These are phyloP conservation scores for Trididemnum miniatum DNA, from an alignment of 23 tunicate species.

Conservation along the genomic window DNA sequence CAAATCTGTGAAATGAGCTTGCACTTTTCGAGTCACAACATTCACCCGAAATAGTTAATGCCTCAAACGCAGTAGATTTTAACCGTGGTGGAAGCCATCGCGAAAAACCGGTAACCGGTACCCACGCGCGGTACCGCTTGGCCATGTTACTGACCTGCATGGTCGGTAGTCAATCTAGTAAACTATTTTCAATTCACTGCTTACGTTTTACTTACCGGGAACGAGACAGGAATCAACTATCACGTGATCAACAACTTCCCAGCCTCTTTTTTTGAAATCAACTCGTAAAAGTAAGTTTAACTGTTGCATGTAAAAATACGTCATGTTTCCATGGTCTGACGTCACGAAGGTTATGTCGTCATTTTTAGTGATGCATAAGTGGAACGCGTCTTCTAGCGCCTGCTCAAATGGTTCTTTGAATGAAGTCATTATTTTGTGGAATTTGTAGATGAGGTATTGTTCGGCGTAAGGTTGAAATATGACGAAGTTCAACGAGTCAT, in stretches of 20 bases:
- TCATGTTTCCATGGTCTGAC: constrained; percentile 12
- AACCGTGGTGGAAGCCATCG: too few species aligned
- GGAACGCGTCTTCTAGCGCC: constrained; percentile 25
- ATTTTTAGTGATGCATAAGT: constrained; percentile 41
- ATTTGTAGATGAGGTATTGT: constrained; percentile 40
- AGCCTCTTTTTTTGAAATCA: background rate
- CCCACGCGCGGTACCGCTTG: too few species aligned
- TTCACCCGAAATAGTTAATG: too few species aligned
- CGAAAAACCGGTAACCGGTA: too few species aligned
- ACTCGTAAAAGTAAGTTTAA: constrained; percentile 37
- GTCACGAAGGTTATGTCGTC: constrained; percentile 71
- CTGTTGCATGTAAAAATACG: constrained; percentile 50
- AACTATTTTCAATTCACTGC: too few species aligned
- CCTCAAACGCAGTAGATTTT: too few species aligned
- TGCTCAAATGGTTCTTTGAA: constrained; percentile 26
- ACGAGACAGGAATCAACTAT: too few species aligned
- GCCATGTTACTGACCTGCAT: too few species aligned
- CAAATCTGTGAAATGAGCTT: too few species aligned
- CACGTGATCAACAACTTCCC: constrained; percentile 35
- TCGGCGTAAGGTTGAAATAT: background rate
- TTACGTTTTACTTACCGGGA: too few species aligned
- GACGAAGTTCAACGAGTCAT: background rate
- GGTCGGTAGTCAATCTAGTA: too few species aligned
- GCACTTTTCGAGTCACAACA: too few species aligned
- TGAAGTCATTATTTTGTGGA: constrained; percentile 37